phyloP scores from a whole-genome alignment of 2,797 vertebrate genomes.

The Zonotrichia albicollis region DNA sequence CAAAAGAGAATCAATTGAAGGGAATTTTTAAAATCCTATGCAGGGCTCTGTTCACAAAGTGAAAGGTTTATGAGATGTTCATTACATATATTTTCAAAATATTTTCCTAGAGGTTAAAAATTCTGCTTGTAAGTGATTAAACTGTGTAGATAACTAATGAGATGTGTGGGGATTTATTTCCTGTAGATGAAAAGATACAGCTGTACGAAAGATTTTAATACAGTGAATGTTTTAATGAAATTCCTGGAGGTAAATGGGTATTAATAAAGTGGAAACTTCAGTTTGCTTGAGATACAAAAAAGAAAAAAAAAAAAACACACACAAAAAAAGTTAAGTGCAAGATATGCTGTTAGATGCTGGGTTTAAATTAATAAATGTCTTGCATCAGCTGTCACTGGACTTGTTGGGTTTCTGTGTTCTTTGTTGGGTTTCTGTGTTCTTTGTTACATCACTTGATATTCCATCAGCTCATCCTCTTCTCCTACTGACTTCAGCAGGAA shows the following conservation, averaged over 20 bases:
- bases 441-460: background rate
- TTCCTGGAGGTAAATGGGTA: conserved; percentile 30
- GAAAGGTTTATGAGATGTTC: conserved; percentile 15
- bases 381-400: conserved; percentile 34
- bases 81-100: conserved; percentile 1
- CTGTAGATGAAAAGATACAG: conserved; percentile 19
- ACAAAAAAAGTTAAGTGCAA: background rate
- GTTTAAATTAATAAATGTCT: conserved; percentile 68
- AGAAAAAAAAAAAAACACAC: background rate
- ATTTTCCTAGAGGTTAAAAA: conserved; percentile 65
- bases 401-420: conserved; percentile 11
- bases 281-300: conserved; percentile 42
- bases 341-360: conserved; percentile 41
- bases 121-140: conserved; percentile 53
- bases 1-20: background rate
- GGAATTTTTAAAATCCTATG: background rate
- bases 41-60: background rate
- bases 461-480: background rate
- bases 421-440: conserved; percentile 22
- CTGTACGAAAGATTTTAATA: conserved; percentile 35
- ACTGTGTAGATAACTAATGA: conserved; percentile 57
- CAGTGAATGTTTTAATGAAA: conserved; percentile 2
- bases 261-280: conserved; percentile 22
- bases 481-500: background rate
- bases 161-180: conserved; percentile 26